A percentile compares a stretch with the other conserved stretches of the same genome.
These are phyloP conservation scores for Tethya wilhelma DNA, from an alignment of 37 sponge, comb jelly and placozoan species.

Conservation along the genomic window DNA sequence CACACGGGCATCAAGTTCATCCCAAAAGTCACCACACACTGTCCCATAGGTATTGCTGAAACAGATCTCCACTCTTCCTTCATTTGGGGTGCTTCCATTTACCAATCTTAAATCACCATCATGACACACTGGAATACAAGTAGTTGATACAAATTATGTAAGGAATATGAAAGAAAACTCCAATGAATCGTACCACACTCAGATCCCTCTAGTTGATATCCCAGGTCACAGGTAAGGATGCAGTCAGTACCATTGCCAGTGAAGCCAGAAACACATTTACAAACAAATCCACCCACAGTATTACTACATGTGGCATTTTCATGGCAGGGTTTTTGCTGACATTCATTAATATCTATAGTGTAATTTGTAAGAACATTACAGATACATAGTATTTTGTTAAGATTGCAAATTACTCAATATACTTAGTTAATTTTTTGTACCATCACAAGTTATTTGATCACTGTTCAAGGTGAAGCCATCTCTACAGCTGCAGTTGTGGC, in stretches of 20 bases:
- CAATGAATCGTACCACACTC: conserved; percentile 3
- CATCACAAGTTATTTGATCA: conserved; percentile 14
- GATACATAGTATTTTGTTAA: not conserved
- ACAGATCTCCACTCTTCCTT: conserved; percentile 40
- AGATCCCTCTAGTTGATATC: conserved; percentile 16
- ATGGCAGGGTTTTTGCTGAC: conserved; percentile 20
- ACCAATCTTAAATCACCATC: conserved; percentile 46
- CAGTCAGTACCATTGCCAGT: conserved; percentile 35
- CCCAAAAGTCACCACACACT: conserved; percentile 58
- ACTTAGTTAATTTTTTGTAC: conserved; percentile 32
- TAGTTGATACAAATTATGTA: not conserved
- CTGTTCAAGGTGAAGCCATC: conserved; percentile 35
- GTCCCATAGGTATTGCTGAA: conserved; percentile 38
- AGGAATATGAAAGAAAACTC: not conserved
- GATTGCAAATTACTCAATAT: not conserved
- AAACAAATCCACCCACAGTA: conserved; percentile 31
- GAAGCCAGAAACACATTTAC: conserved; percentile 24
- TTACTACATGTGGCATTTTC: conserved; percentile 27
- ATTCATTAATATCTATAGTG: conserved; percentile 56
- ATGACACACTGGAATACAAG: conserved; percentile 7
- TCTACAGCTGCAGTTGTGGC: conserved; percentile 49
- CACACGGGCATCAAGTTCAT: conserved; percentile 36
- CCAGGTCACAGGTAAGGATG: not conserved
- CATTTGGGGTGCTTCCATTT: not conserved
- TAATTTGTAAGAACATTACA: not conserved